Base-by-base conservation (phyloP, 1,140 invertebrate species). In the Agrypnia vestita region DNA sequence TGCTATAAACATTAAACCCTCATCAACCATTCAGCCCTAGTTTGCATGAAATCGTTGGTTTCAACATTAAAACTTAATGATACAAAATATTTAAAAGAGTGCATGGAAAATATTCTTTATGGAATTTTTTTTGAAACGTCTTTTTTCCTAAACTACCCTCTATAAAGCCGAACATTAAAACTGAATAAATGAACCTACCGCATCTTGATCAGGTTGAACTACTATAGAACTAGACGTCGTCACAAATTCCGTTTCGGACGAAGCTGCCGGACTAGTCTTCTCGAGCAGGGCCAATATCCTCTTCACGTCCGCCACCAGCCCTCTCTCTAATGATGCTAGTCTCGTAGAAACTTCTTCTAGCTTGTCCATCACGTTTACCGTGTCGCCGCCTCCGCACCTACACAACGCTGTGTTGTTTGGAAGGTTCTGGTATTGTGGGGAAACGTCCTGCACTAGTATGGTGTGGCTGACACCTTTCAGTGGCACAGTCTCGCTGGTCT, bases 261-360 rank as follows among this genome's bases (percentile, higher is more conserved):
- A 84, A 84, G 90, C 62, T 85, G 86, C 80, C 83, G 86, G 69
- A 85, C 91, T 85, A 78, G 90, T 90, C 67, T 91, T 90, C 69
- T 79, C 67, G 62, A 95, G 86, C 78, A 95, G 85, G 35, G 90
- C 89, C 83, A 94, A 85, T 71, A 95, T 94, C 76, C 92, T 88
- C 82, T 91, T 90, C 76, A 94, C 91, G 81, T 95, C 93, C 1
- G 90, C 89, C 0, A 92, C 91, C 82, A 95, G 90, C 4, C 92
- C 91, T 47, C 90, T 89, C 83, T 95, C 94, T 75, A 95, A 85
- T 10, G 91, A 89, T 9, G 90, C 88, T 21, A 93, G 90, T 80
- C 92, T 91, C 79, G 90, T 90, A 79, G 91, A 91, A 19, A 95
- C 86, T 79, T 93, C 91, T 79, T 94, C 93, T 84, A 95, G 91